Percentiles rank a stretch among this genome's conserved stretches.
phyloP scores from a whole-genome alignment of 2,113 vertebrate species.

The Melanerpes formicivorus region DNA sequence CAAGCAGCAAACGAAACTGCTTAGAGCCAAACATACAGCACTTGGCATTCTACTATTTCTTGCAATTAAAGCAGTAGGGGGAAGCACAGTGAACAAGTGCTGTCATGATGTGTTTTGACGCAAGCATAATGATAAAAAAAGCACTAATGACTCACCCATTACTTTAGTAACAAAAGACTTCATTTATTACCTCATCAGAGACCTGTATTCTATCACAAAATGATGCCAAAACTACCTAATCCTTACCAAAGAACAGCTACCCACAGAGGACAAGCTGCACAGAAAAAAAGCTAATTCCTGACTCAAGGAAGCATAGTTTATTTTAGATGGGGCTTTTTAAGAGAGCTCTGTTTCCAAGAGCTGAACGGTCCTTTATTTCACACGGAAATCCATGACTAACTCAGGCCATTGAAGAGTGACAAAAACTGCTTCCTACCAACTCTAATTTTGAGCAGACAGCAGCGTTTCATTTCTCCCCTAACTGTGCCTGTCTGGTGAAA shows the following conservation, averaged over 20 bases:
- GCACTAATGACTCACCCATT: slow-evolving; percentile 14
- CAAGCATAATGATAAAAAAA: slow-evolving; percentile 39
- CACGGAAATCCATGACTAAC: slow-evolving; percentile 53
- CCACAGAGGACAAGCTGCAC: background rate
- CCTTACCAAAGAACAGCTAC: background rate
- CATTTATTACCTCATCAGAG: slow-evolving; percentile 39
- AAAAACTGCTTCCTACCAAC: slow-evolving; percentile 46
- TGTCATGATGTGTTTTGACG: slow-evolving; percentile 47
- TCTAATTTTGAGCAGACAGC: background rate
- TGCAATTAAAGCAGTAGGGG: slow-evolving; percentile 1
- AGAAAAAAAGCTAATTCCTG: background rate
- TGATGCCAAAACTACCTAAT: background rate
- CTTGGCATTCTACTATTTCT: slow-evolving; percentile 16
- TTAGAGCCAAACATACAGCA: background rate
- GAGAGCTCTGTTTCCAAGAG: slow-evolving; percentile 21
- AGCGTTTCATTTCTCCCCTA: slow-evolving; percentile 1
- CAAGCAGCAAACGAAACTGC: background rate
- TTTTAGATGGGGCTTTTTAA: slow-evolving; percentile 27
- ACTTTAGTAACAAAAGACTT: slow-evolving; percentile 34
- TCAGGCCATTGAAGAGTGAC: slow-evolving; percentile 24
- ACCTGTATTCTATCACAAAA: background rate
- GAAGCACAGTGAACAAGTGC: slow-evolving; percentile 32
- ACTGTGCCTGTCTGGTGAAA: background rate
- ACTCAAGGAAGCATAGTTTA: background rate
- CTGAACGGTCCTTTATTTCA: slow-evolving; percentile 18